Evolutionary conservation across 2,888 invertebrate species (phyloP).

Genomic region (Drosophila robusta): DNA sequence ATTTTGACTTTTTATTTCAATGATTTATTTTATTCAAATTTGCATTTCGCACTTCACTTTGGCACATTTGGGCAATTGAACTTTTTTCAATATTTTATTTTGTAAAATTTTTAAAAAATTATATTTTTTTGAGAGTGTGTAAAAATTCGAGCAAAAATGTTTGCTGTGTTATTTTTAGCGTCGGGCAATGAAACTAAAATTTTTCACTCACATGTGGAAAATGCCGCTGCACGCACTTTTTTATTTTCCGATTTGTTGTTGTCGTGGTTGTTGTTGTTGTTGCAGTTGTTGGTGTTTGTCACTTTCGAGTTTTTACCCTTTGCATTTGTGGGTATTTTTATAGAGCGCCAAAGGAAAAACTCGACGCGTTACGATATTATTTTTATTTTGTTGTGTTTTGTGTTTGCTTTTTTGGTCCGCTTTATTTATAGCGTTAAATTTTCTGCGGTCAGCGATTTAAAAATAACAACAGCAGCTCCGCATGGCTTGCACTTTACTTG

Average conservation of each 20-base stretch:
- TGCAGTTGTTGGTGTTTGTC: slow-evolving; percentile 60
- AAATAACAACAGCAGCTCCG: slow-evolving; percentile 71
- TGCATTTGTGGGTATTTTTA: slow-evolving; percentile 69
- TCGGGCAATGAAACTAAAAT: slow-evolving; percentile 44
- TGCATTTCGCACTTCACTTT: slow-evolving; percentile 49
- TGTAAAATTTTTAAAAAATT: not conserved
- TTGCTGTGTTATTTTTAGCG: slow-evolving; percentile 55
- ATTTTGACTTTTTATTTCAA: slow-evolving; percentile 8
- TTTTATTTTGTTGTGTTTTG: slow-evolving; percentile 43
- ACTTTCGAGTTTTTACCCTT: slow-evolving; percentile 76
- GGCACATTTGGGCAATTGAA: slow-evolving; percentile 27
- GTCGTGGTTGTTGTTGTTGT: slow-evolving; percentile 27
- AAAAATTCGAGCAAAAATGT: slow-evolving; percentile 42
- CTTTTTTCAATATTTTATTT: not conserved
- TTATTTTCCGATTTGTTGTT: slow-evolving; percentile 36
- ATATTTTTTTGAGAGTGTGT: slow-evolving; percentile 24
- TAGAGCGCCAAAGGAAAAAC: slow-evolving; percentile 41
- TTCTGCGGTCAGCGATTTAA: slow-evolving; percentile 77
- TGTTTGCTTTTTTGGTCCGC: slow-evolving; percentile 56
- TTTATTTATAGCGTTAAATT: slow-evolving; percentile 69
- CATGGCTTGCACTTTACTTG: slow-evolving; percentile 55
- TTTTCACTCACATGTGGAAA: slow-evolving; percentile 64
- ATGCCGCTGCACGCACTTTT: slow-evolving; percentile 63
- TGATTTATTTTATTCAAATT: slow-evolving; percentile 12
- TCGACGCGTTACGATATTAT: slow-evolving; percentile 53